Evolutionary conservation across 2,888 invertebrate genomes (phyloP), one percentile per base, ranked within the genome.

Genomic region (Aricia artaxerxes): DNA sequence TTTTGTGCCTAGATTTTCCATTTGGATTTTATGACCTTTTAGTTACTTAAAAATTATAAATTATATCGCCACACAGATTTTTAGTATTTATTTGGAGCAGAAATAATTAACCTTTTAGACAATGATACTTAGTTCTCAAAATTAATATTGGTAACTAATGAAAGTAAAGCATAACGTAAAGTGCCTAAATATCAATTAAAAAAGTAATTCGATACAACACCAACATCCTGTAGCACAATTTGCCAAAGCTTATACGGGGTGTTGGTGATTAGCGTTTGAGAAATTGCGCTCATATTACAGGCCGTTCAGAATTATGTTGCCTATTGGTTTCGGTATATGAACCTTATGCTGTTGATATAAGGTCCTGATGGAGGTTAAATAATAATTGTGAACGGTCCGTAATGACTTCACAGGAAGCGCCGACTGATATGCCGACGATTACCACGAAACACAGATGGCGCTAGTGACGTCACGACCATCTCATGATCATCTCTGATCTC

Each of bases 321-420:
- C 1, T 53, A 1, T 13, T 0, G 53, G 11, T 11, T 11, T 53
- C 53, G 24, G 24, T 53, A 11, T 3, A 11, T 53, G 11, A 49
- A 1, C 2, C 49, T 53, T 53, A 13, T 53, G 53, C 2, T 11
- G 9, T 53, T 53, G 11, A 2, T 11, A 53, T 13, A 11, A 53
- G 13, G 53, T 53, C 13, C 1, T 13, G 6, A 24, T 24, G 24
- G 61, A 61, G 61, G 7, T 61, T 24, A 24, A 24, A 24, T n/a
- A 24, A 61, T 49, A 61, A n/a, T 61, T 61, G 24, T 24, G 24
- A 6, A 24, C 24, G 24, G 6, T 24, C 7, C 38, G 13, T 69
- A 69, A 38, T 35, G 13, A 69, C 69, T 69, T 69, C 69, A 69
- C 69, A 69, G 69, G 69, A 69, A 69, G 35, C 38, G 69, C 38